Conservation (phyloP, 1,140 invertebrate genomes). For the Calliopsis andreniformis region DNA sequence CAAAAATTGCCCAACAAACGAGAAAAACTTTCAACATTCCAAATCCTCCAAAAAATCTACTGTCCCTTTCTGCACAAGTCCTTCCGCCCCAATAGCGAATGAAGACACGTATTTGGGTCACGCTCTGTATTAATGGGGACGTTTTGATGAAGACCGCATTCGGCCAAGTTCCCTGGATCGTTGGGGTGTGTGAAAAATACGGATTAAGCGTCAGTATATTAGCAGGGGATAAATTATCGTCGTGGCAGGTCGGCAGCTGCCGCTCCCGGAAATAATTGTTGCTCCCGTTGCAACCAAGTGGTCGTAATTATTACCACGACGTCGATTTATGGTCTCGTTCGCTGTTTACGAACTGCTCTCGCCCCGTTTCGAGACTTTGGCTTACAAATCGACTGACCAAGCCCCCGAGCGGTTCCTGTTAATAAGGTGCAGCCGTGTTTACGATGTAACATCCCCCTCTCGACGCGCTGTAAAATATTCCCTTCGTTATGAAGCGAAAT, state of each 20-base stretch:
- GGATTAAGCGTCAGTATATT: constrained; percentile 31
- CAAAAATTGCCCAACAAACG: too few relatives aligned
- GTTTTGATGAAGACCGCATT: too few relatives aligned
- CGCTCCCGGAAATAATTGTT: constrained; percentile 32
- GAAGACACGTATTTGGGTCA: too few relatives aligned
- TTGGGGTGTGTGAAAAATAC: too few relatives aligned
- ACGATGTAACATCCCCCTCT: neutral
- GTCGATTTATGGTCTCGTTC: constrained; percentile 13
- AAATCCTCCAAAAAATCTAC: too few relatives aligned
- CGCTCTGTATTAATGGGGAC: too few relatives aligned
- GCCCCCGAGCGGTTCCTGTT: neutral
- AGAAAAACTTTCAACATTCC: too few relatives aligned
- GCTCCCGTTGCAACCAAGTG: constrained; percentile 2
- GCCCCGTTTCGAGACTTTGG: neutral
- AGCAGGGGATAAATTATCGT: constrained; percentile 30
- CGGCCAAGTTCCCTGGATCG: too few relatives aligned
- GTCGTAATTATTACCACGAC: constrained; percentile 24
- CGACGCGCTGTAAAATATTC: too few relatives aligned
- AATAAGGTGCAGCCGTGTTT: neutral
- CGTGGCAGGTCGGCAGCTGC: constrained; percentile 9
- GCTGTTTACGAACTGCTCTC: neutral
- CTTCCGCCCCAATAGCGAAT: too few relatives aligned
- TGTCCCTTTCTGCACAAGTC: too few relatives aligned
- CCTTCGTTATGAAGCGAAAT: too few relatives aligned
- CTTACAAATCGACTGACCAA: neutral